Conservation (phyloP, 2,888 invertebrate genomes). For the Euclidia mi region DNA sequence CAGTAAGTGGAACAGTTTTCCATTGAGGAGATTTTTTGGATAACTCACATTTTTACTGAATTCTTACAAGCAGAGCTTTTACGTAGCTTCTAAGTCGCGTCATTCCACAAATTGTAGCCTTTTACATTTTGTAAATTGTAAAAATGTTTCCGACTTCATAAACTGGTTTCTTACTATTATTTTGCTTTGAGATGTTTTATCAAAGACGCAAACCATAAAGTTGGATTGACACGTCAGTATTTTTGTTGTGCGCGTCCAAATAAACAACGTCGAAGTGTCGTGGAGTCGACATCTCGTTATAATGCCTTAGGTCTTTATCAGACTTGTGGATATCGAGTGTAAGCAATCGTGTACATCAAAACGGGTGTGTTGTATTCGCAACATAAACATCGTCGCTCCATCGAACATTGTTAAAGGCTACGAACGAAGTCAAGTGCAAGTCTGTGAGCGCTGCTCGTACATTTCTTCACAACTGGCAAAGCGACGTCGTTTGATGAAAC, state of each 20-base stretch:
- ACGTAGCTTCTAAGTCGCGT: conserved; percentile 41
- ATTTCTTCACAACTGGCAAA: conserved; percentile 7
- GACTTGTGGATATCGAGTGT: background rate
- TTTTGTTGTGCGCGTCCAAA: background rate
- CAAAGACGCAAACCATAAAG: background rate
- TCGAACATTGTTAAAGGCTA: conserved; percentile 18
- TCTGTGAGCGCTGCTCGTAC: conserved; percentile 9
- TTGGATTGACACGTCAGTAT: background rate
- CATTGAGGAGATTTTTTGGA: conserved; percentile 28
- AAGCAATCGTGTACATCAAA: background rate
- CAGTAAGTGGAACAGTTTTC: conserved; percentile 33
- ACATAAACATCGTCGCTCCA: conserved; percentile 6
- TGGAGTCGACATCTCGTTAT: background rate
- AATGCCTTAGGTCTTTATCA: conserved; percentile 1
- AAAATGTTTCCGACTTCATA: conserved; percentile 42
- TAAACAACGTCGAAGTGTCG: background rate
- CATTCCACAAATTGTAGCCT: conserved; percentile 47
- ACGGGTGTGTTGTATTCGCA: background rate
- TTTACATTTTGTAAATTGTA: conserved; percentile 37
- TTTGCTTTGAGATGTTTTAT: conserved; percentile 1
- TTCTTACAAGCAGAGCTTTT: conserved; percentile 41
- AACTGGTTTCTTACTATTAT: conserved; percentile 8
- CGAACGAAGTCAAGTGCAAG: conserved; percentile 13
- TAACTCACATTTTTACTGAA: conserved; percentile 46
- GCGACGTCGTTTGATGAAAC: conserved; percentile 11